Evolutionary conservation across 2,888 invertebrate genomes (phyloP), one percentile per base, ranked within the genome.

Genomic region (Cheilosia vernalis): DNA sequence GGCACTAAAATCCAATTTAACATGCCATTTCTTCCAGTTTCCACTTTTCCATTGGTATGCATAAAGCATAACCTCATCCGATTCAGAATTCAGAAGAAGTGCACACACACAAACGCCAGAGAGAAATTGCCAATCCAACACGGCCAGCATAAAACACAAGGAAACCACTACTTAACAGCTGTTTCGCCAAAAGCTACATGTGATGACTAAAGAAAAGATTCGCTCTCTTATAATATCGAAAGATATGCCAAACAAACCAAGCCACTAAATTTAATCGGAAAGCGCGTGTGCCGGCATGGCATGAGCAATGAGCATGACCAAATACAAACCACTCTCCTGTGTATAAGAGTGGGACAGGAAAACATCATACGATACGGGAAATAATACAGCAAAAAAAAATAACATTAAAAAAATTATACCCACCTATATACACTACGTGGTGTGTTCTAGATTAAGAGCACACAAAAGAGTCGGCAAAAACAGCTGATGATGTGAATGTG

Each of bases 281-380:
- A 63, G 63, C 73, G 73, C 73, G 61, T 73, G 63, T 73, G 69
- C 69, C 55, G 69, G 69, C 37, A 44, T 33, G 19, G 61, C 42
- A 44, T 42, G 19, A 21, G 53, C 51, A 51, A 44, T 42, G 19
- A 21, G 53, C 51, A 51, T 42, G 15, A 42, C 40, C 24, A 37
- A 40, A 66, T 4, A 15, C 56, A 58, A 24, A 19, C 56, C 10
- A 42, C 24, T 81, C 60, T 61, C 67, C 21, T 51, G 49, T 42
- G 10, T 64, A 74, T 63, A 79, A 79, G 69, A 84, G 83, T 53
- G 30, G 30, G 64, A 64, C 56, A 55, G 58, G 3, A 63, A 64
- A 58, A 67, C 56, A 84, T 79, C 79, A 49, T 79, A 64, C 58
- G 83, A 74, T 74, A 30, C 63, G 44, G 6, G 42, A 74, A 74